Conservation (phyloP, 2,797 vertebrate species). For the Helarctos malayanus region DNA sequence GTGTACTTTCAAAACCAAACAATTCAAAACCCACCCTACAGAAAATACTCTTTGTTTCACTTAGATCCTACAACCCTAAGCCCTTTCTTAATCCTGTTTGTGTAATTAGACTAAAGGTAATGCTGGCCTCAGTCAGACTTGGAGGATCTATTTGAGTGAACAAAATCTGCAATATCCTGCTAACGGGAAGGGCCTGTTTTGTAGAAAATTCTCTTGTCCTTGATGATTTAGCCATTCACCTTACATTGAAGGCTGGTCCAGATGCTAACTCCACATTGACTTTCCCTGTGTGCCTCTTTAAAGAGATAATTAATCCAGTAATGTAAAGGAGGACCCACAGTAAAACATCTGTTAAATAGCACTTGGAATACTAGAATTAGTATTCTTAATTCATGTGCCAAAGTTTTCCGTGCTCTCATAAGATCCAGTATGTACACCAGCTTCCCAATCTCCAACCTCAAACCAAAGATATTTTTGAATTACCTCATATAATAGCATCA, state of each 20-base stretch:
- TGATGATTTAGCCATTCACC: constrained; percentile 12
- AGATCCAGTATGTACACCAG: not conserved
- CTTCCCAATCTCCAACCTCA: constrained; percentile 41
- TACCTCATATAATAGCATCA: not conserved
- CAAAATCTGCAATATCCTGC: not conserved
- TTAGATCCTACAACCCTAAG: not conserved
- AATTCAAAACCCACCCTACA: not conserved
- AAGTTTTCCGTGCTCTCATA: not conserved
- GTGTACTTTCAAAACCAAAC: constrained; percentile 29
- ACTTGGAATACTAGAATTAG: constrained; percentile 42
- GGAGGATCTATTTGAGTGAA: not conserved
- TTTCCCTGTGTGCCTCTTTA: constrained; percentile 52
- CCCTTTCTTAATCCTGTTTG: not conserved
- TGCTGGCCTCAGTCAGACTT: not conserved
- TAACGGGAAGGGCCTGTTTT: not conserved
- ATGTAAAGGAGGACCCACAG: constrained; percentile 7
- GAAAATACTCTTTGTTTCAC: constrained; percentile 39
- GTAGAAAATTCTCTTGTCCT: constrained; percentile 7
- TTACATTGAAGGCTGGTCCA: constrained; percentile 29
- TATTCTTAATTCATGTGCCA: not conserved
- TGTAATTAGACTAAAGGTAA: not conserved
- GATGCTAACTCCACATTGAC: not conserved
- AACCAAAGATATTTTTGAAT: constrained; percentile 60
- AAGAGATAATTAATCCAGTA: not conserved
- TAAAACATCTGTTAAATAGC: constrained; percentile 36